These are phyloP conservation scores for Coreoperca whiteheadi DNA, from an alignment of 2,113 vertebrate species.

Conservation along the genomic window DNA sequence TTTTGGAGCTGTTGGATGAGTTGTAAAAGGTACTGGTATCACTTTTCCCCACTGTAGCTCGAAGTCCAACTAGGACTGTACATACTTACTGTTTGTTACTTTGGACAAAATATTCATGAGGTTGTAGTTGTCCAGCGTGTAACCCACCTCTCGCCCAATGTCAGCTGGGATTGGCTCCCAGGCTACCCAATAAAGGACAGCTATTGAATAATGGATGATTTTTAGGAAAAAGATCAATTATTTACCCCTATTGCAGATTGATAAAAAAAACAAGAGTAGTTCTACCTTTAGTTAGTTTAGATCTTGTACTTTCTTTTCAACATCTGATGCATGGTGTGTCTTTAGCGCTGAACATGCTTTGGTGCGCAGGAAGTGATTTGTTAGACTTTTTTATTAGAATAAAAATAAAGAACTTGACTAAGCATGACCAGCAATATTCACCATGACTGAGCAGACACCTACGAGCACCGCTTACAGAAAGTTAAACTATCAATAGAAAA, in stretches of 20 bases:
- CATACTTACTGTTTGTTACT: background rate
- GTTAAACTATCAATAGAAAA: background rate
- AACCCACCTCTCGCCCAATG: background rate
- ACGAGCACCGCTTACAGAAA: background rate
- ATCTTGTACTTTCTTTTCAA: background rate
- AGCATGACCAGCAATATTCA: background rate
- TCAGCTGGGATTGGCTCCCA: background rate
- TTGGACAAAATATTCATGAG: background rate
- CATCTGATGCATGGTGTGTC: background rate
- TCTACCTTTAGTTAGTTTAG: background rate
- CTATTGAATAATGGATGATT: background rate
- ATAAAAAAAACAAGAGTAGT: background rate
- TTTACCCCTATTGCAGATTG: background rate
- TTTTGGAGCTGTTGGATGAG: background rate
- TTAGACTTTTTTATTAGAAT: background rate
- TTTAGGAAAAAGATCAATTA: background rate
- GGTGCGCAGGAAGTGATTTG: background rate
- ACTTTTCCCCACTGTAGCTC: background rate
- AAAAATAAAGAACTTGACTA: background rate
- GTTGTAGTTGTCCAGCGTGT: background rate
- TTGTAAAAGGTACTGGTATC: background rate
- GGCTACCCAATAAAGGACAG: background rate
- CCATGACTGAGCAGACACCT: background rate
- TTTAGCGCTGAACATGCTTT: background rate
- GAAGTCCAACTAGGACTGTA: background rate